Percentiles rank a stretch among this genome's conserved stretches.
Evolutionary conservation across 2,888 invertebrate species (phyloP).

Genomic region (Labia minor): DNA sequence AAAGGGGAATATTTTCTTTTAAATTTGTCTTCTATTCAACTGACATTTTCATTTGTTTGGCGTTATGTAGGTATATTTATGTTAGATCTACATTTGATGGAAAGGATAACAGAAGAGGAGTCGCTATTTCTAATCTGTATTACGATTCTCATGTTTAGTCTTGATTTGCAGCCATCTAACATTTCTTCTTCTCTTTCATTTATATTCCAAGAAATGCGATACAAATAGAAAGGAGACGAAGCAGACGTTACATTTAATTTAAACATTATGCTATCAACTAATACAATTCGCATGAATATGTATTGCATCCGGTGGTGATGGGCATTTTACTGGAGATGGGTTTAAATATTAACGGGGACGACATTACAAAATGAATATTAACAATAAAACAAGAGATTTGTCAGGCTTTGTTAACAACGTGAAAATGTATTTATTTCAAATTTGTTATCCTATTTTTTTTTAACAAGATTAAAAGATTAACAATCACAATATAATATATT

Average conservation of each 20-base stretch:
- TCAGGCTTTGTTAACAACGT: background rate
- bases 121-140: background rate
- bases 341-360: background rate
- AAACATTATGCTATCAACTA: constrained; percentile 13
- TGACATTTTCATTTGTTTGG: too few species aligned
- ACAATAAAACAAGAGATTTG: constrained; percentile 4
- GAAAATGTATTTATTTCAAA: too few species aligned
- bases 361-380: constrained; percentile 6
- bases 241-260: background rate
- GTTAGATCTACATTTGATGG: too few species aligned
- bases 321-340: constrained; percentile 6
- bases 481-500: too few species aligned
- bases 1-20: too few species aligned
- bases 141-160: background rate
- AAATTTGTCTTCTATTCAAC: too few species aligned
- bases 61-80: too few species aligned
- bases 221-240: background rate
- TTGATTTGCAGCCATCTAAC: background rate
- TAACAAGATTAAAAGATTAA: too few species aligned
- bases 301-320: background rate
- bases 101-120: background rate
- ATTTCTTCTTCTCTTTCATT: background rate
- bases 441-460: too few species aligned
- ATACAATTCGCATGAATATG: constrained; percentile 8
- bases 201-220: background rate